These are phyloP conservation scores for Cricetomys ansorgei DNA, from an alignment of 2,113 vertebrate genomes.

Conservation along the genomic window DNA sequence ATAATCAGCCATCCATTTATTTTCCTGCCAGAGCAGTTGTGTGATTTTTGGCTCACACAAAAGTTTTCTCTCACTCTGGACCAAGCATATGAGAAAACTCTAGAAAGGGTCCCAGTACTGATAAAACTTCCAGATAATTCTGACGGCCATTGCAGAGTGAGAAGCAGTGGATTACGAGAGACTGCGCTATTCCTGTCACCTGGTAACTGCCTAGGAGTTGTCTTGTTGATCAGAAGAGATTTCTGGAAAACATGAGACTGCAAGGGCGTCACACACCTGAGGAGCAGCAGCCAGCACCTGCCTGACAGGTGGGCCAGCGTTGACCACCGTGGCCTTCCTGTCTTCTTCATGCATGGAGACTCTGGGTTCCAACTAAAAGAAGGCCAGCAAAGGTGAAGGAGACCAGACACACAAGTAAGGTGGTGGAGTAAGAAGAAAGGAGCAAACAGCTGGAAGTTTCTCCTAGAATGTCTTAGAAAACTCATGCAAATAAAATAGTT, in stretches of 20 bases:
- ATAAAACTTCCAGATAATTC: background rate
- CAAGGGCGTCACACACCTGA: rapidly evolving
- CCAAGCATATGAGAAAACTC: background rate
- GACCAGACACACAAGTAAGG: background rate
- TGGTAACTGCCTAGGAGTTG: background rate
- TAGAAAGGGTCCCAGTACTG: rapidly evolving
- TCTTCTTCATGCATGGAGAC: background rate
- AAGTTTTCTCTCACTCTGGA: background rate
- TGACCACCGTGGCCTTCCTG: background rate
- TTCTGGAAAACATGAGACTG: background rate
- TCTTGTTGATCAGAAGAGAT: background rate
- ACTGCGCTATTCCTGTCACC: background rate
- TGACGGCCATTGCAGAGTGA: background rate
- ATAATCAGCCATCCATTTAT: background rate
- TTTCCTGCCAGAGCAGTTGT: background rate
- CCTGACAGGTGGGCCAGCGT: background rate
- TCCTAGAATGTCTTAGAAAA: background rate
- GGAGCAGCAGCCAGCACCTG: background rate
- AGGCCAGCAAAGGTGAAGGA: background rate
- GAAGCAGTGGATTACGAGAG: background rate
- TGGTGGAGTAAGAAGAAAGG: background rate
- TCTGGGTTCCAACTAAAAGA: background rate
- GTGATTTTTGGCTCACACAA: background rate
- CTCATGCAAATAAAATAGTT: background rate
- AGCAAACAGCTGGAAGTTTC: background rate